These are phyloP conservation scores for Aphis gossypii DNA, from an alignment of 1,140 invertebrate species.

Conservation along the genomic window DNA sequence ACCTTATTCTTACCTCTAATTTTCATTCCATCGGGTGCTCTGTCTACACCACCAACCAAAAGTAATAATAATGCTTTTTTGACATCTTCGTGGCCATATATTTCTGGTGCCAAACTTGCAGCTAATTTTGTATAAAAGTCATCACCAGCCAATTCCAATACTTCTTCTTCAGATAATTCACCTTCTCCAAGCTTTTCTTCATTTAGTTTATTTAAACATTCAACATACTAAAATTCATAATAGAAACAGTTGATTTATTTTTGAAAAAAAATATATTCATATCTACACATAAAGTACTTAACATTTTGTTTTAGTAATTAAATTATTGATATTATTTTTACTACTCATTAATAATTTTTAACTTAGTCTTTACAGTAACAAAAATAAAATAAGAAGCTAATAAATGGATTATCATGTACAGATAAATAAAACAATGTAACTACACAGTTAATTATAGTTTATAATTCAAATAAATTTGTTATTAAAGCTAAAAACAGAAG, in stretches of 20 bases:
- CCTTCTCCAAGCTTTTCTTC: slow-evolving; percentile 77
- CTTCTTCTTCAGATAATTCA: slow-evolving; percentile 82
- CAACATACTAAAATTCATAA: slow-evolving; percentile 59
- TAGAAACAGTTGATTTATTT: background rate
- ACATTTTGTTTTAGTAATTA: background rate
- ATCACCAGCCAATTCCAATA: slow-evolving; percentile 77
- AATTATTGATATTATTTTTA: background rate
- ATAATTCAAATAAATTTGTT: background rate
- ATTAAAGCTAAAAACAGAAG: background rate
- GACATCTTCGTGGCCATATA: slow-evolving; percentile 97
- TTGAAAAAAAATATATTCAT: slow-evolving; percentile 27
- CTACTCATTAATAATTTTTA: background rate
- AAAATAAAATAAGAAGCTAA: no score
- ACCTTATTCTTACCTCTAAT: slow-evolving; percentile 71
- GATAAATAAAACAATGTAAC: background rate
- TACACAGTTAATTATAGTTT: background rate
- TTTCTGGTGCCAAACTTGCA: slow-evolving; percentile 95
- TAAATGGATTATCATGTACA: background rate
- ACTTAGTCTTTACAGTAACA: no score
- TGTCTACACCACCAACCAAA: slow-evolving; percentile 95
- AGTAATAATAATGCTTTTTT: slow-evolving; percentile 95
- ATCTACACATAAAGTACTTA: background rate
- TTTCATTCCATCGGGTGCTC: slow-evolving; percentile 83
- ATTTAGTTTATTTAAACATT: slow-evolving; percentile 60
- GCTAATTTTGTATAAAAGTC: slow-evolving; percentile 95